These are phyloP conservation scores for Archips crataeganus DNA, from an alignment of 2,888 invertebrate species.

Conservation along the genomic window DNA sequence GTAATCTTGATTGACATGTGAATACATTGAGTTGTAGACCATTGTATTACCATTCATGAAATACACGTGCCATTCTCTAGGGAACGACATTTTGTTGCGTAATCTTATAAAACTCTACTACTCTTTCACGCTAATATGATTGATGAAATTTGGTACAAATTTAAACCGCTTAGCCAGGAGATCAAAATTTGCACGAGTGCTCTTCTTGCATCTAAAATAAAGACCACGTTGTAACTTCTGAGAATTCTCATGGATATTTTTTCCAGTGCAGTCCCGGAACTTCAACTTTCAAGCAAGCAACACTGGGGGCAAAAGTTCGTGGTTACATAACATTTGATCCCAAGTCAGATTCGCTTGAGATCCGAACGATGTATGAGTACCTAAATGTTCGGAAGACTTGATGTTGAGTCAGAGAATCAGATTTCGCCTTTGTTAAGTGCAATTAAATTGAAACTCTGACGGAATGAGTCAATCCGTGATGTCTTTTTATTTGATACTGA, in stretches of 20 bases:
- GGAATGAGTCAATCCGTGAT: slow-evolving; percentile 34
- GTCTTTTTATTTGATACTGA: slow-evolving; percentile 33
- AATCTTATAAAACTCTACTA: slow-evolving; percentile 11
- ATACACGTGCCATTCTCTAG: slow-evolving; percentile 56
- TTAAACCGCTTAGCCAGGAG: too few species aligned
- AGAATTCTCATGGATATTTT: too few species aligned
- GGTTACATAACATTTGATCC: background rate
- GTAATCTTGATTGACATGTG: slow-evolving; percentile 24
- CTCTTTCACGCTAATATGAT: too few species aligned
- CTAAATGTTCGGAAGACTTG: background rate
- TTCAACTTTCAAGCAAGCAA: too few species aligned
- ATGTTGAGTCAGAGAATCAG: slow-evolving; percentile 12
- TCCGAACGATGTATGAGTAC: background rate
- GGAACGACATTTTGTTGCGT: slow-evolving; percentile 35
- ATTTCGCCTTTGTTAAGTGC: slow-evolving; percentile 22
- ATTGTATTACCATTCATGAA: slow-evolving; percentile 39
- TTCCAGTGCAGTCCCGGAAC: too few species aligned
- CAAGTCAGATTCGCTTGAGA: slow-evolving; percentile 18
- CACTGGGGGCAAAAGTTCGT: too few species aligned
- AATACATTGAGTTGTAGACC: slow-evolving; percentile 25
- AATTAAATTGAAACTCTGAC: slow-evolving; percentile 34
- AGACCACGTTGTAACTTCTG: too few species aligned
- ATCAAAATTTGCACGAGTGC: too few species aligned
- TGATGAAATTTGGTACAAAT: too few species aligned
- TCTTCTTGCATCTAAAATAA: too few species aligned